phyloP scores from a whole-genome alignment of 2,113 vertebrate genomes.

The Cryptotis parvus region DNA sequence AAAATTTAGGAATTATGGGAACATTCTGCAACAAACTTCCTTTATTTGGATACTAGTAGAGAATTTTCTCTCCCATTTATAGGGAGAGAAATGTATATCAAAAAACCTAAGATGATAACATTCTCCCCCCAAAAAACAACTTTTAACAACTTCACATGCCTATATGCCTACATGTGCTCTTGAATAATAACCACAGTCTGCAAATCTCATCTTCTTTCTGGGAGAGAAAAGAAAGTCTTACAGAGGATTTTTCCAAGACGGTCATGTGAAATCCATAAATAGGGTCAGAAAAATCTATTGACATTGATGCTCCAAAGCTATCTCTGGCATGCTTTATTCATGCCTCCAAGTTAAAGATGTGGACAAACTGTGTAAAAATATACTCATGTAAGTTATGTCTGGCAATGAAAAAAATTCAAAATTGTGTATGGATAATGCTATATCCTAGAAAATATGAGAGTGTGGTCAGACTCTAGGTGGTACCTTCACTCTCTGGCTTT shows the following conservation, averaged over 20 bases:
- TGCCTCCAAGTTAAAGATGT: slow-evolving; percentile 10
- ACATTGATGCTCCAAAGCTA: neutral
- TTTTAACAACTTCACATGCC: neutral
- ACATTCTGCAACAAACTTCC: neutral
- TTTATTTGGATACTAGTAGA: slow-evolving; percentile 14
- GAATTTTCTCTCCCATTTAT: neutral
- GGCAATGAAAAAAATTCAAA: too few species aligned
- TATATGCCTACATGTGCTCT: neutral
- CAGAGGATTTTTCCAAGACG: neutral
- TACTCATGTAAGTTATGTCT: neutral
- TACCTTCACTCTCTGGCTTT: neutral
- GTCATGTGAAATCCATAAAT: neutral
- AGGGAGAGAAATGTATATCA: neutral
- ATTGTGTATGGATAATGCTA: neutral
- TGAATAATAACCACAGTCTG: neutral
- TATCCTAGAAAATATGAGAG: neutral
- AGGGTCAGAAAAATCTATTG: slow-evolving; percentile 12
- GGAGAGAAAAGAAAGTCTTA: slow-evolving; percentile 18
- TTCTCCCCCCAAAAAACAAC: slow-evolving; percentile 33
- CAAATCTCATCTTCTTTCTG: slow-evolving; percentile 18
- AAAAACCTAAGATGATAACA: neutral
- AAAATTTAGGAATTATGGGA: neutral
- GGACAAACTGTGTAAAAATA: neutral
- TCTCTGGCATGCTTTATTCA: neutral
- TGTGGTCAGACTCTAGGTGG: slow-evolving; percentile 1